Base-by-base conservation (phyloP, 1,140 invertebrate species). In the Cotesia typhae region DNA sequence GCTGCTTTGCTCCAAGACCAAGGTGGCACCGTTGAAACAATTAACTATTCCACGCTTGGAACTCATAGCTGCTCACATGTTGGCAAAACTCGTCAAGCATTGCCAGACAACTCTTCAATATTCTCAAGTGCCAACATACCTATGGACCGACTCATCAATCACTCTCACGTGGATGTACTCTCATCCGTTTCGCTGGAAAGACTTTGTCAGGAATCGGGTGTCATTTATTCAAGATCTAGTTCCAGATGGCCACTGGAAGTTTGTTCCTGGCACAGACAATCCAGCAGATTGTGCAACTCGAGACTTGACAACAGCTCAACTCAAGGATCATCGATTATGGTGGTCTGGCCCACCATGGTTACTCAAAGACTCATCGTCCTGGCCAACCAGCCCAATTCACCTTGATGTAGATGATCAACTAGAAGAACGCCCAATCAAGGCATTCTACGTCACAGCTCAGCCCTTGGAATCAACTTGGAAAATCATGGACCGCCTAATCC, bases 271-370 rank as follows among this genome's bases (percentile, higher is more conserved):
- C 36, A 65, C 12, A 37, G 14, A 65, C 38, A 38, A 65, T 35
- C 36, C 38, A 41, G 36, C 3, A 41, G 63, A 35, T 7, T 65
- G 63, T 2, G 63, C 63, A 38, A 41, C 35, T 41, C 35, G 63
- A 65, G 63, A 37, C n/a, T 6, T 65, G 3, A 41, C 63, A 6
- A 10, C n/a, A 7, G n/a, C 0, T 65, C 4, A 47, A 65, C 38
- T 65, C 3, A 14, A 14, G 4, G 17, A 53, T 7, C 14, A 59
- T 36, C 1, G 20, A 17, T 55, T 69, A 14, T 69, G 67, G 67
- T 57, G 67, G 67, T 28, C 36, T 5, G 78, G 76, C 9, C 79
- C 79, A 69, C 53, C 53, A 57, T 69, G 67, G 67, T 4, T 69
- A 17, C 14, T 53, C 37, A 28, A 57, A 59, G n/a, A 51, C 5